Percentiles rank a stretch among this genome's conserved stretches.
These are phyloP conservation scores for Melieria crassipennis DNA, from an alignment of 2,888 invertebrate genomes.

Conservation along the genomic window DNA sequence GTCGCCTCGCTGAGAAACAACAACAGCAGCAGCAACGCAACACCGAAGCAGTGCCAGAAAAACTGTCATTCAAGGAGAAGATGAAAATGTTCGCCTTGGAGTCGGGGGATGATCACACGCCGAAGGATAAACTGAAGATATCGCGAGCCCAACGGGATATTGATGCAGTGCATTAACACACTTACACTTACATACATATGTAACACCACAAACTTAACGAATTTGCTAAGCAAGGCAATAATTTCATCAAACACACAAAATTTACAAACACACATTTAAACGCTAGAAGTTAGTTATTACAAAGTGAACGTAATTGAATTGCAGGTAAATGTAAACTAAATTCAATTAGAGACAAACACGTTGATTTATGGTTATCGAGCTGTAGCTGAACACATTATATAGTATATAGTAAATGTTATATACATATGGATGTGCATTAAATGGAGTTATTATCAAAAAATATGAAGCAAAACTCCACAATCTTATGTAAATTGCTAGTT, in stretches of 20 bases:
- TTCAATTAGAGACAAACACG: slow-evolving; percentile 49
- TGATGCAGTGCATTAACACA: slow-evolving; percentile 74
- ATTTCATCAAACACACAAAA: slow-evolving; percentile 14
- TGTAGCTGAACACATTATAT: slow-evolving; percentile 32
- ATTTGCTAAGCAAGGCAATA: slow-evolving; percentile 59
- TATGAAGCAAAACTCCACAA: background rate
- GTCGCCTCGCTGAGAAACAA: slow-evolving; percentile 87
- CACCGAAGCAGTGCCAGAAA: slow-evolving; percentile 77
- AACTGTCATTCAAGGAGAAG: slow-evolving; percentile 96
- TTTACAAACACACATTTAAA: background rate
- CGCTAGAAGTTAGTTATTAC: too few species aligned
- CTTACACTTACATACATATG: slow-evolving; percentile 41
- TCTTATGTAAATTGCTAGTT: too few species aligned
- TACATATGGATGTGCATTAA: slow-evolving; percentile 39
- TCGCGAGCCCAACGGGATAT: slow-evolving; percentile 95
- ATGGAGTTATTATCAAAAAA: slow-evolving; percentile 16
- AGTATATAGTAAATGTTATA: slow-evolving; percentile 39
- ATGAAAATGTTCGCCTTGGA: slow-evolving; percentile 99
- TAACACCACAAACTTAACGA: slow-evolving; percentile 50
- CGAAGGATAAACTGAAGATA: slow-evolving; percentile 94
- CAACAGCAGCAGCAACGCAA: slow-evolving; percentile 70
- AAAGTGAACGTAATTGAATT: slow-evolving; percentile 14
- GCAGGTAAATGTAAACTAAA: slow-evolving; percentile 44
- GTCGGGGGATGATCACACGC: slow-evolving; percentile 91
- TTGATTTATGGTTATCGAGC: background rate